Evolutionary conservation across 2,797 vertebrate species (phyloP).

Genomic region (Melanotaenia trifasciata): DNA sequence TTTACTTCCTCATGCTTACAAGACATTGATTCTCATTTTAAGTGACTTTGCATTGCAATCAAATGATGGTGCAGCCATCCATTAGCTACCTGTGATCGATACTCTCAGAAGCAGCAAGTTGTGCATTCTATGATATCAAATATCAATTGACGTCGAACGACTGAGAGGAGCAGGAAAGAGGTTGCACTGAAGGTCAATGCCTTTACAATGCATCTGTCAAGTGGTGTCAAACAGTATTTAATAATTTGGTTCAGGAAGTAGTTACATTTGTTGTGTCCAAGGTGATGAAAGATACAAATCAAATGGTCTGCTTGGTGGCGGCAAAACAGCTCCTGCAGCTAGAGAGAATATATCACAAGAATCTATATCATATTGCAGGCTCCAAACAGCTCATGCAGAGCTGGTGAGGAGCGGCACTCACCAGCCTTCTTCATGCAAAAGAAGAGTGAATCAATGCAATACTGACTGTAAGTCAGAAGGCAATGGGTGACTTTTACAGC

Average conservation of each 20-base stretch:
- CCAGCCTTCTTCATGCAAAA: constrained; percentile 27
- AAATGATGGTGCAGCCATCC: constrained; percentile 44
- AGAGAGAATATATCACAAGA: constrained; percentile 40
- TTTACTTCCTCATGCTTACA: constrained; percentile 13
- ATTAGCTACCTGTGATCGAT: constrained; percentile 51
- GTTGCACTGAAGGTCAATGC: constrained; percentile 51
- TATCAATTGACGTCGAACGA: constrained; percentile 46
- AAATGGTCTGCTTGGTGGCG: constrained; percentile 30
- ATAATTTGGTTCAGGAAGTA: constrained; percentile 56
- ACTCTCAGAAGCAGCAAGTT: constrained; percentile 29
- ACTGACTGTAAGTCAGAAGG: neutral
- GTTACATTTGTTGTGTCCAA: constrained; percentile 20
- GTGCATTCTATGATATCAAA: constrained; percentile 46
- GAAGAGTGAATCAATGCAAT: constrained; percentile 20
- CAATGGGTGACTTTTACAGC: neutral
- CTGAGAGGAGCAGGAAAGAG: constrained; percentile 25
- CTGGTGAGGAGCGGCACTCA: constrained; percentile 35
- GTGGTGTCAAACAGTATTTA: constrained; percentile 42
- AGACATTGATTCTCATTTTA: neutral
- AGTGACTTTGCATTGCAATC: constrained; percentile 30
- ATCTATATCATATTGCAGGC: constrained; percentile 54
- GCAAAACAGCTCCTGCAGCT: constrained; percentile 31
- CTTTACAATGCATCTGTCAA: constrained; percentile 46
- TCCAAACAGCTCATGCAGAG: constrained; percentile 36
- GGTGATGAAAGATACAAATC: constrained; percentile 73